These are phyloP conservation scores for Listronotus oregonensis DNA, from an alignment of 1,140 invertebrate genomes.

Conservation along the genomic window DNA sequence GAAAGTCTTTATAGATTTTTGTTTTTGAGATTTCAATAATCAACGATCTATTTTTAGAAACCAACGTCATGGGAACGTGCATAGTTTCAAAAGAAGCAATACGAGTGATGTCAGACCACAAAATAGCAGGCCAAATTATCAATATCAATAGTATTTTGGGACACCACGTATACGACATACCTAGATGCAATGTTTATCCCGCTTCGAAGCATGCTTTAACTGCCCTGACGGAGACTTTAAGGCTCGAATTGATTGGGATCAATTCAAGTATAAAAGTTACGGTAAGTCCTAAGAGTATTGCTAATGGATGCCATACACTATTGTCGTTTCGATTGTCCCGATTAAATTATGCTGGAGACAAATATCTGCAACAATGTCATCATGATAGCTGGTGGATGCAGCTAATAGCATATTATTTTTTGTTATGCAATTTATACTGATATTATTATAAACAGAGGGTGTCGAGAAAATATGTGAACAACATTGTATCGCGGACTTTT, in stretches of 20 bases:
- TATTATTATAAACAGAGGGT: too few species aligned
- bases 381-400: too few species aligned
- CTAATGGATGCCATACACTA: too few species aligned
- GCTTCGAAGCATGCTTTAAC: conserved; percentile 66
- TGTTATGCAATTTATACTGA: too few species aligned
- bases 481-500: too few species aligned
- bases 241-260: conserved; percentile 58
- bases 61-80: conserved; percentile 57
- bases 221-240: conserved; percentile 64
- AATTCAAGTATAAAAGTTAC: conserved; percentile 61
- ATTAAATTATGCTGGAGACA: too few species aligned
- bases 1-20: too few species aligned
- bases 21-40: too few species aligned
- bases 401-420: too few species aligned
- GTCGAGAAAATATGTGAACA: too few species aligned
- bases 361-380: too few species aligned
- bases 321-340: too few species aligned
- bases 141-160: conserved; percentile 52
- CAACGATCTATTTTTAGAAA: conserved; percentile 21
- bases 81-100: conserved; percentile 63
- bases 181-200: conserved; percentile 60
- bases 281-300: conserved; percentile 50
- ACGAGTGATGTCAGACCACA: conserved; percentile 45
- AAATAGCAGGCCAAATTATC: conserved; percentile 44
- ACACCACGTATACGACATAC: conserved; percentile 47